phyloP scores from a whole-genome alignment of 2,113 vertebrate species.

The Pseudopipra pipra region DNA sequence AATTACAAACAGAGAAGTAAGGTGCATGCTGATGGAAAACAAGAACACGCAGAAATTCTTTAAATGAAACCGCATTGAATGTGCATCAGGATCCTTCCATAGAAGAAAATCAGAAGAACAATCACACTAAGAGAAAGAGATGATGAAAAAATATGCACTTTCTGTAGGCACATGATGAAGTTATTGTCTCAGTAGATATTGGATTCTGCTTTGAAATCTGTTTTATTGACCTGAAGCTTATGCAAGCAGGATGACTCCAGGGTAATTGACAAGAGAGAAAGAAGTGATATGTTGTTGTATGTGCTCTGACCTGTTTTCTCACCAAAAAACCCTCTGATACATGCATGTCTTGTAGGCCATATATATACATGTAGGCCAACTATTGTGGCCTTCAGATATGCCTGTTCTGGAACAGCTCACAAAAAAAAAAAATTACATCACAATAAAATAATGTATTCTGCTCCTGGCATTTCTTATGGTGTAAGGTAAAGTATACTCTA shows the following conservation, averaged over 20 bases:
- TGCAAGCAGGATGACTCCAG: slow-evolving; percentile 52
- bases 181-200: slow-evolving; percentile 36
- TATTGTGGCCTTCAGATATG: background rate
- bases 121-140: background rate
- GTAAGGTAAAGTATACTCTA: background rate
- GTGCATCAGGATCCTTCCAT: background rate
- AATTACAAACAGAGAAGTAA: background rate
- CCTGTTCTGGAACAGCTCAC: slow-evolving; percentile 5
- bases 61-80: slow-evolving; percentile 3
- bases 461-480: background rate
- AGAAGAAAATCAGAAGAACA: slow-evolving; percentile 2
- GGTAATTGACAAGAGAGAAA: slow-evolving; percentile 62
- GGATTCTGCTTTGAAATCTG: slow-evolving; percentile 62
- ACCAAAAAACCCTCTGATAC: background rate
- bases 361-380: no score
- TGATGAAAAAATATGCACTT: slow-evolving; percentile 19
- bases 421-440: background rate
- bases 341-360: background rate
- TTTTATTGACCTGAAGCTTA: slow-evolving; percentile 68
- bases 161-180: slow-evolving; percentile 9
- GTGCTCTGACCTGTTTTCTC: slow-evolving; percentile 29
- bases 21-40: background rate
- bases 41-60: background rate
- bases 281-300: slow-evolving; percentile 7
- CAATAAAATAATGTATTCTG: slow-evolving; percentile 11